A percentile compares a stretch with the other conserved stretches of the same genome.
Evolutionary conservation across 2,113 vertebrate species (phyloP).

Genomic region (Erinaceus europaeus): DNA sequence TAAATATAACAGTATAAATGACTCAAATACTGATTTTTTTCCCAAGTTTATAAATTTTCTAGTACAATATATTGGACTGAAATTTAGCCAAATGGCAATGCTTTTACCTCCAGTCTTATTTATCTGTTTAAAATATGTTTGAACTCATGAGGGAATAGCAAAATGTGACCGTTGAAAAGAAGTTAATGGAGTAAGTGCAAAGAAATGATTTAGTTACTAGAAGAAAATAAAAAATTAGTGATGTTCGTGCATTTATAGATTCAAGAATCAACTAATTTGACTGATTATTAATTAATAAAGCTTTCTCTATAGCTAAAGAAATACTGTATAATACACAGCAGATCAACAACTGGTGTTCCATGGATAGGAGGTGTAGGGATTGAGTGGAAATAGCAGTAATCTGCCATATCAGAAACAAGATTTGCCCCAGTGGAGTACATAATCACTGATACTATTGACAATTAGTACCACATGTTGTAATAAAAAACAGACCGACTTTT

Average conservation of each 20-base stretch:
- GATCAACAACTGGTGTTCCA: neutral
- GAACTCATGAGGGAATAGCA: neutral
- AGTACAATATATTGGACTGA: conserved; percentile 27
- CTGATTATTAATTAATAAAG: neutral
- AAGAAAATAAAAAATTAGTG: neutral
- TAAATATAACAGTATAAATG: neutral
- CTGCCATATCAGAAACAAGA: neutral
- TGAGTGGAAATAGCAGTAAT: neutral
- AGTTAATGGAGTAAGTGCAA: conserved; percentile 1
- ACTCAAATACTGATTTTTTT: neutral
- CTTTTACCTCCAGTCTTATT: conserved; percentile 24
- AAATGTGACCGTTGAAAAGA: conserved; percentile 37
- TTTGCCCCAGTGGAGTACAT: neutral
- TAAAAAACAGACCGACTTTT: neutral
- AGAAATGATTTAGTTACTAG: neutral
- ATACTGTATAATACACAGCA: neutral
- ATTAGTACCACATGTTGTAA: neutral
- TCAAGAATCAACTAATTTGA: neutral
- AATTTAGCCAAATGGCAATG: conserved; percentile 61
- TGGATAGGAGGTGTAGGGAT: neutral
- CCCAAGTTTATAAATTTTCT: conserved; percentile 56
- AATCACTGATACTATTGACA: neutral
- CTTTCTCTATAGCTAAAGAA: neutral
- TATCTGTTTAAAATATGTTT: conserved; percentile 40
- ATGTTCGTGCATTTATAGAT: neutral